Evolutionary conservation across 2,113 vertebrate genomes (phyloP), one percentile per base, ranked within the genome.

Genomic region (Fregata magnificens): DNA sequence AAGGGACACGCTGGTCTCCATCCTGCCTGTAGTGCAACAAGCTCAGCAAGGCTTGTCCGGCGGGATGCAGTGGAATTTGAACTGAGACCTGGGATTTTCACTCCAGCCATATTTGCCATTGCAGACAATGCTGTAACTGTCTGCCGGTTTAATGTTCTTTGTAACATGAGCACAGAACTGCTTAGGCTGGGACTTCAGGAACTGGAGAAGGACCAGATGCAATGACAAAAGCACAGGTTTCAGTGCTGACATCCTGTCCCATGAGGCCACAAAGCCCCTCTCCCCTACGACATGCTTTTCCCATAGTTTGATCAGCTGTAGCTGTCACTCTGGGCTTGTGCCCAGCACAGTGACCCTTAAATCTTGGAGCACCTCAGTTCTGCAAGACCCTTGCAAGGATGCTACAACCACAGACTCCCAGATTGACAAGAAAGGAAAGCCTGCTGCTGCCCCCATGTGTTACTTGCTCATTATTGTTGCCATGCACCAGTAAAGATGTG

Each of bases 381-480:
- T 70, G 18, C 65, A 74, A 78, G 25, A 36, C 12, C 34, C n/a
- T 62, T 58, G 50, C 10, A 36, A 79, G 78, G 65, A 49, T 69
- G 90, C 84, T 67, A 20, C 36, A 72, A n/a, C 38, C 73, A 36
- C 17, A 22, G 15, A 11, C 18, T 72, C 66, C 20, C 63, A 62
- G 86, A 32, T 0, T 36, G 74, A 47, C 32, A 69, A 26, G 44
- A 69, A 89, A 88, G 56, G 36, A 94, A 96, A 96, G 95, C 78
- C 40, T 88, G 73, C 87, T 97, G 90, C 95, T 97, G 96, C 95
- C 95, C 95, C 84, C 93, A 20, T 52, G 74, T 82, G 95, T 96
- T 85, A 7, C 29, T 84, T 52, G 61, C 49, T 91, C 69, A 53
- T 85, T 83, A 72, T 18, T 79, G 77, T 95, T 96, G 89, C 67